Base-by-base conservation (phyloP, 1,140 invertebrate species). In the Euura saliciscinereae region DNA sequence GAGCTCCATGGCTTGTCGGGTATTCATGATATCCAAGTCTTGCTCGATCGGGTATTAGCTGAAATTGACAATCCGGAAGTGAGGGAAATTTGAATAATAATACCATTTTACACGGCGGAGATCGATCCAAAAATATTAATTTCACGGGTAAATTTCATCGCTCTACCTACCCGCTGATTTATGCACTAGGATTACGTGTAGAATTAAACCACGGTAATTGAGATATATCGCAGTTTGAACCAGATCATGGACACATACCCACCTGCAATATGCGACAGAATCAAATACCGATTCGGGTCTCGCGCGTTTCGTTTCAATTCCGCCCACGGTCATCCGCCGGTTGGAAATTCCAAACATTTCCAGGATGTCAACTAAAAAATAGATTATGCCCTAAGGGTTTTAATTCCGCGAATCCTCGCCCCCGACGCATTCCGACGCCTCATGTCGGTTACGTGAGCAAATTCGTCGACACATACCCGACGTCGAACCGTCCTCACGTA, bases 21-120 rank as follows among this genome's bases (percentile, higher is more conserved):
- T 59, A 59, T 59, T 59, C 51, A 59, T 59, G 51, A 59, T 3
- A 6, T 8, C 8, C 51, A 59, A 59, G 51, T n/a, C 51, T 59
- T 59, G 51, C 13, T 59, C 8, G 51, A 59, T 59, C 51, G 28
- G 28, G 8, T 59, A 59, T 59, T 59, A 59, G 51, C 51, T 3
- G 13, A 59, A 59, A 59, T 59, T 59, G 51, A 59, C 51, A 59
- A 59, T 59, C 51, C 51, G 51, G 51, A 59, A 59, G 51, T 59
- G 51, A 59, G 8, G 51, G 13, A n/a, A 59, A 59, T 59, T 59
- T 59, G 51, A 59, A 59, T 59, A 59, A 59, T 59, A 5, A 59
- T 59, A 59, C 51, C 51, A 59, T 59, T 59, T 59, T 59, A 4
- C 6, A n/a, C 51, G 51, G 51, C 10, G 10, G 51, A 28, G 28